phyloP scores from a whole-genome alignment of 37 sponge, comb jelly and placozoan genomes.

The Beroe ovata region DNA sequence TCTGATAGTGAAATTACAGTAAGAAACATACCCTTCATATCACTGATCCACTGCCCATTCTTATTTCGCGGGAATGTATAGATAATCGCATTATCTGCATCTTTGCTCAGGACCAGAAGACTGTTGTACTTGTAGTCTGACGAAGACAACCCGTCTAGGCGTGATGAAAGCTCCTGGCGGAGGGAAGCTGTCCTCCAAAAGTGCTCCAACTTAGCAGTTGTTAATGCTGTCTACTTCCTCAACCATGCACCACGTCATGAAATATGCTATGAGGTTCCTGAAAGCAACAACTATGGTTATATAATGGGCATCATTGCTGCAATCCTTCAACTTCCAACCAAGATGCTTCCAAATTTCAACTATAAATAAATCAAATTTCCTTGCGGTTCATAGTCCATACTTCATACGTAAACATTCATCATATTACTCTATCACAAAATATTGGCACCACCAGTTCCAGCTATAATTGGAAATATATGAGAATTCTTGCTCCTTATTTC shows the following conservation, averaged over 20 bases:
- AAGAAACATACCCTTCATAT: slow-evolving; percentile 40
- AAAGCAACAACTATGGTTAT: no score
- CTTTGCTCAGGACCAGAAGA: slow-evolving; percentile 39
- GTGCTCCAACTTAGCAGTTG: slow-evolving; percentile 1
- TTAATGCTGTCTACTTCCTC: no score
- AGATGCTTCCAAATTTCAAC: neutral
- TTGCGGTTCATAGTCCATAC: neutral
- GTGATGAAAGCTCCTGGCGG: neutral
- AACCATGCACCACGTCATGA: no score
- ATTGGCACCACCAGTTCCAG: no score
- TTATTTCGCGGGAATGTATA: slow-evolving; percentile 40
- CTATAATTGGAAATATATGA: no score
- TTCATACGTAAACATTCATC: neutral
- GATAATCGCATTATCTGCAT: neutral
- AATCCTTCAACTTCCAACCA: no score
- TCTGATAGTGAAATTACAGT: slow-evolving; percentile 34
- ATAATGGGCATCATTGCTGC: neutral
- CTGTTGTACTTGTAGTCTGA: slow-evolving; percentile 65
- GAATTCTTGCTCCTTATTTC: no score
- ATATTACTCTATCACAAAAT: no score
- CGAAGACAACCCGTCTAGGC: neutral
- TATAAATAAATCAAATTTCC: neutral
- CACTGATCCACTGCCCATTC: slow-evolving; percentile 22
- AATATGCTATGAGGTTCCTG: no score
- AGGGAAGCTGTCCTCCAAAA: slow-evolving; percentile 4